A percentile compares a stretch with the other conserved stretches of the same genome.
Evolutionary conservation across 2,113 vertebrate genomes (phyloP).

Genomic region (Notarius quadriscutis): DNA sequence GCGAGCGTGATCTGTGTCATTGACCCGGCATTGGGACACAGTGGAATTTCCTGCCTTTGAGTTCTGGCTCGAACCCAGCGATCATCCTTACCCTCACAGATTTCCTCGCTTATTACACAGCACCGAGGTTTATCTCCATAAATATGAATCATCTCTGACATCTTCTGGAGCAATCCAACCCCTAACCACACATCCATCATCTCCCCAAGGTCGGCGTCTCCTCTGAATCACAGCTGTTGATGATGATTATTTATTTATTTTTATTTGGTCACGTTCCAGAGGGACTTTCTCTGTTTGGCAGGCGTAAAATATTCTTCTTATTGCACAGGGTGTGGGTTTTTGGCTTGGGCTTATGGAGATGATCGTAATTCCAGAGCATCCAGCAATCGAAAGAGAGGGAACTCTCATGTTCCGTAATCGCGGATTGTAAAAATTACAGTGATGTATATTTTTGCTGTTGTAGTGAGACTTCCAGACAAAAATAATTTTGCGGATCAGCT

Average conservation of each 20-base stretch:
- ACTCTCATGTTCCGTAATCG: neutral
- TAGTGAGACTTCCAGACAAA: neutral
- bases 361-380: neutral
- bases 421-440: neutral
- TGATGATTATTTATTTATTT: neutral
- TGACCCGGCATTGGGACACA: neutral
- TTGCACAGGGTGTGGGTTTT: neutral
- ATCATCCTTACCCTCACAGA: neutral
- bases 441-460: neutral
- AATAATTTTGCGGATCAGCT: neutral
- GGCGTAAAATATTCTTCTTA: neutral
- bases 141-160: neutral
- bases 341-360: neutral
- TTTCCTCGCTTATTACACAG: slow-evolving; percentile 3
- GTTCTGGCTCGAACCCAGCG: neutral
- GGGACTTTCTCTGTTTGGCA: neutral
- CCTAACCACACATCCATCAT: neutral
- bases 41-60: slow-evolving; percentile 6
- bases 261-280: slow-evolving; percentile 1
- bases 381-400: neutral
- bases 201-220: neutral
- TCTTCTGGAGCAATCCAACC: neutral
- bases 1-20: neutral
- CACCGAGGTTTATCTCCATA: neutral
- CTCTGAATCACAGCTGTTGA: slow-evolving; percentile 16